These are phyloP conservation scores for Aricia agestis DNA, from an alignment of 1,140 invertebrate genomes.

Conservation along the genomic window DNA sequence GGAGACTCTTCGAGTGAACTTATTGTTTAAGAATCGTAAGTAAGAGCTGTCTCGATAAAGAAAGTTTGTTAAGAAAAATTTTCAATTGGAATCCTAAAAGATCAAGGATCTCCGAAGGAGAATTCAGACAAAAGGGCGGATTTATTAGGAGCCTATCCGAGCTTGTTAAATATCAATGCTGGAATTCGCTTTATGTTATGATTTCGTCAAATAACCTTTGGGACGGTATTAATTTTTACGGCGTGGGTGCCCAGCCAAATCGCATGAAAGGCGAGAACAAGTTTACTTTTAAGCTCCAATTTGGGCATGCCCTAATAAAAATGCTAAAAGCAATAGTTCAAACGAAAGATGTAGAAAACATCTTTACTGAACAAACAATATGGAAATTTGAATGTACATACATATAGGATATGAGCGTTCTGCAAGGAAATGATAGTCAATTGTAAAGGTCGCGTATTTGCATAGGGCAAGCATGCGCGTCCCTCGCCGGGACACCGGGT, in stretches of 20 bases:
- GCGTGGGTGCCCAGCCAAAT: no score
- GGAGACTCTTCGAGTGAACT: not conserved
- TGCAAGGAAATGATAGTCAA: slow-evolving; percentile 36
- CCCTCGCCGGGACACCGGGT: slow-evolving; percentile 26
- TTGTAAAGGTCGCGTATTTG: slow-evolving; percentile 43
- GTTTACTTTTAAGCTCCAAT: not conserved
- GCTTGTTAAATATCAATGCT: not conserved
- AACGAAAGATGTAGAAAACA: not conserved
- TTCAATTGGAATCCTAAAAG: not conserved
- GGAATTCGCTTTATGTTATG: not conserved
- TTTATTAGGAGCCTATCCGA: not conserved
- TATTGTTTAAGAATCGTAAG: not conserved
- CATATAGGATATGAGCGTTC: slow-evolving; percentile 29
- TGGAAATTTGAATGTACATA: slow-evolving; percentile 31
- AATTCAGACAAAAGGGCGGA: not conserved
- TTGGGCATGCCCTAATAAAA: not conserved
- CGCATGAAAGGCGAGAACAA: not conserved
- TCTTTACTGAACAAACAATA: slow-evolving; percentile 19
- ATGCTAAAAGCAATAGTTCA: not conserved
- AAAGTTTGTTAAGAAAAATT: not conserved
- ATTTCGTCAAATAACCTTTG: not conserved
- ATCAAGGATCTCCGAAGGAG: not conserved
- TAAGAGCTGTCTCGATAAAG: not conserved
- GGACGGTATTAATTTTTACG: not conserved
- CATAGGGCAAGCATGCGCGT: slow-evolving; percentile 40